These are phyloP conservation scores for Dendrolimus kikuchii DNA, from an alignment of 1,140 invertebrate genomes.

Conservation along the genomic window DNA sequence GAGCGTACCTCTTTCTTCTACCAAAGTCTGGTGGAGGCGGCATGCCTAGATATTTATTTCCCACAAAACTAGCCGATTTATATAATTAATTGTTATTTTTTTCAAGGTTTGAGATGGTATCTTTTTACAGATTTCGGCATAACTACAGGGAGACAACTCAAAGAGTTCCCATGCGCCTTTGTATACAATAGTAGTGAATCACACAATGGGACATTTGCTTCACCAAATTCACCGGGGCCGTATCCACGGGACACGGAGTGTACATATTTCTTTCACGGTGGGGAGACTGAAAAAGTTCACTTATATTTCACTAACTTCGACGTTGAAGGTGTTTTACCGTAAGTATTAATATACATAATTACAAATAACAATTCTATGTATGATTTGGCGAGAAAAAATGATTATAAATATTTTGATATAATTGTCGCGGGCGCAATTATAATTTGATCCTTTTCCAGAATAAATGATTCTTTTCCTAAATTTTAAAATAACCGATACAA, in stretches of 20 bases:
- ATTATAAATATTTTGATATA: too few species aligned
- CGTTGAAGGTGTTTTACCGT: constrained; percentile 93
- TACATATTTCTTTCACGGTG: constrained; percentile 94
- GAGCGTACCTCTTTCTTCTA: too few species aligned
- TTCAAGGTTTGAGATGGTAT: constrained; percentile 4
- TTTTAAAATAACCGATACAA: too few species aligned
- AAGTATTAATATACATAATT: too few species aligned
- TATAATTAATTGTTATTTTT: not conserved
- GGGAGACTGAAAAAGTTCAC: constrained; percentile 84
- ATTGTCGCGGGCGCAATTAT: too few species aligned
- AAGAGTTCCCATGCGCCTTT: constrained; percentile 85
- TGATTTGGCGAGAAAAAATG: too few species aligned
- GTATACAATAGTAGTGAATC: constrained; percentile 85
- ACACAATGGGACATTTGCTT: constrained; percentile 87
- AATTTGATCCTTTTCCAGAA: too few species aligned
- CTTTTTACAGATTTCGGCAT: constrained; percentile 83
- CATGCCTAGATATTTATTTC: too few species aligned
- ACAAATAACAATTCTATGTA: too few species aligned
- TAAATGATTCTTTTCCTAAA: too few species aligned
- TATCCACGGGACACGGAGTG: constrained; percentile 95
- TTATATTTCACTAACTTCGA: constrained; percentile 93
- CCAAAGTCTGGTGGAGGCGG: too few species aligned
- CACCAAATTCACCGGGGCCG: constrained; percentile 93
- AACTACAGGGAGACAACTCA: constrained; percentile 81
- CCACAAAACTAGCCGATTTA: not conserved